Percentiles rank a stretch among this genome's conserved stretches.
Conservation (phyloP, 2,888 invertebrate species). For the Perizoma affinitatum region DNA sequence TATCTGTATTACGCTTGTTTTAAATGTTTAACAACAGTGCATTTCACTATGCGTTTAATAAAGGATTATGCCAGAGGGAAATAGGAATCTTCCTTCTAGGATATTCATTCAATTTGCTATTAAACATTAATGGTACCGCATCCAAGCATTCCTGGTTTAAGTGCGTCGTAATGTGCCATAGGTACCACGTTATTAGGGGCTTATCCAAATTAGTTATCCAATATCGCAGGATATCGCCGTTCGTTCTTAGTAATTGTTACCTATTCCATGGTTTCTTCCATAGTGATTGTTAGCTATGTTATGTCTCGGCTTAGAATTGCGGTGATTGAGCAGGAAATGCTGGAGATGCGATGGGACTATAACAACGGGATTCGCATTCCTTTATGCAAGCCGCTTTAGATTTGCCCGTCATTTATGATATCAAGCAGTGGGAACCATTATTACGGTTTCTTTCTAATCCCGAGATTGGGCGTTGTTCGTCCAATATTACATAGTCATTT, state of each 20-base stretch:
- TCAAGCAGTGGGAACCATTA: not conserved
- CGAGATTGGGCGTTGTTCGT: no score
- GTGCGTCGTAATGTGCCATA: conserved; percentile 51
- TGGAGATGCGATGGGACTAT: conserved; percentile 49
- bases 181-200: conserved; percentile 31
- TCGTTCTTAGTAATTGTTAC: not conserved
- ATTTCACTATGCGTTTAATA: not conserved
- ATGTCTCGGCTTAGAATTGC: conserved; percentile 44
- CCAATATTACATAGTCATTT: no score
- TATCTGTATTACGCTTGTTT: conserved; percentile 44
- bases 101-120: conserved; percentile 61
- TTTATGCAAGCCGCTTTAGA: conserved; percentile 29
- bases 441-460: no score
- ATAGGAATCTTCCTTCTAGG: conserved; percentile 35
- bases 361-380: conserved; percentile 67
- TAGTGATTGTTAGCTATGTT: conserved; percentile 4
- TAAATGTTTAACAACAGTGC: conserved; percentile 4
- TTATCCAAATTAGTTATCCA: conserved; percentile 63
- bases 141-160: conserved; percentile 52
- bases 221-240: conserved; percentile 46
- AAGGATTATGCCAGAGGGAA: conserved; percentile 10
- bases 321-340: conserved; percentile 59
- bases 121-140: conserved; percentile 55
- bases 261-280: conserved; percentile 16
- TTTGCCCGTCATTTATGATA: conserved; percentile 6